Evolutionary conservation across 2,113 vertebrate species (phyloP).

Genomic region (Ctenodactylus gundi): DNA sequence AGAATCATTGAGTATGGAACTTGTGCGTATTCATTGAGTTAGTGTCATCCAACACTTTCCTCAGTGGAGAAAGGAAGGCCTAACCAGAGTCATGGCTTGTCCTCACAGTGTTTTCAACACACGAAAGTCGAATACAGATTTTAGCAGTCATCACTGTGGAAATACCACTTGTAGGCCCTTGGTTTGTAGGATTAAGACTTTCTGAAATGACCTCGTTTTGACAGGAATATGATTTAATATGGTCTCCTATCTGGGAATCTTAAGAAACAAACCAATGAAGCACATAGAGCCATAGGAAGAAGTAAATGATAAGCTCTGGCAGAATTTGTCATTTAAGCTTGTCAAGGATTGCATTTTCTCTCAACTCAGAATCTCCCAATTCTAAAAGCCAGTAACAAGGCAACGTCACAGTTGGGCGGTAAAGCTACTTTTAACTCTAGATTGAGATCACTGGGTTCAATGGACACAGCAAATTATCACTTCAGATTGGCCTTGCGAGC

Average conservation of each 20-base stretch:
- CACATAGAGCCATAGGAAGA: not conserved
- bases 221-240: conserved; percentile 7
- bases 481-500: not conserved
- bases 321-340: conserved; percentile 37
- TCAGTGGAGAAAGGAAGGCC: not conserved
- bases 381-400: conserved; percentile 24
- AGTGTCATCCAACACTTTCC: not conserved
- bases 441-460: conserved; percentile 40
- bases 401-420: conserved; percentile 34
- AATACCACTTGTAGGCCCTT: not conserved
- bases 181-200: not conserved
- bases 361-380: conserved; percentile 41
- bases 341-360: conserved; percentile 32
- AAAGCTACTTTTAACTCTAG: conserved; percentile 46
- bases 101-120: not conserved
- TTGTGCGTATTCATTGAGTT: not conserved
- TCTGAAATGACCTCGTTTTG: not conserved
- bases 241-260: conserved; percentile 8
- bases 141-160: not conserved
- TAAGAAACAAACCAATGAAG: conserved; percentile 6
- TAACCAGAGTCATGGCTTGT: not conserved
- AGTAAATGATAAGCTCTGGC: not conserved
- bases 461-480: not conserved
- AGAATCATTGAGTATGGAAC: not conserved
- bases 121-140: not conserved